Evolutionary conservation across 2,113 vertebrate species (phyloP).

Genomic region (Sakesphorus luctuosus): DNA sequence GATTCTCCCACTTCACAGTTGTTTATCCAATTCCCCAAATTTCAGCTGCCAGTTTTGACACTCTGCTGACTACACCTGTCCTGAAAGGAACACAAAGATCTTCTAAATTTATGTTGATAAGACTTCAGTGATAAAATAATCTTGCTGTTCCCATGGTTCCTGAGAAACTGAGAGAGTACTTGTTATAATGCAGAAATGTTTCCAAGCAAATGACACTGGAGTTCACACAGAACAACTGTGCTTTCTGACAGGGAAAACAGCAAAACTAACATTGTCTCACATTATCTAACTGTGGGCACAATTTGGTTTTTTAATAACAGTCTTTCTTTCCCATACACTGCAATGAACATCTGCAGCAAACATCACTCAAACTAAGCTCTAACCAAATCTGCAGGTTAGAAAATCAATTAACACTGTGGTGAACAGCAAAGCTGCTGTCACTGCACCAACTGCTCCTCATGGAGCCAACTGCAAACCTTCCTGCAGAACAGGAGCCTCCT

Average conservation of each 20-base stretch:
- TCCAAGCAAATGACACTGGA: slow-evolving; percentile 4
- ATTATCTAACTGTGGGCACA: background rate
- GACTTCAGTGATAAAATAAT: slow-evolving; percentile 36
- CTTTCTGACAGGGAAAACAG: background rate
- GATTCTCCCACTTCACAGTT: slow-evolving; percentile 39
- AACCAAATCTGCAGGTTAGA: background rate
- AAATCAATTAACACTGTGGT: background rate
- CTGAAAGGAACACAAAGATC: slow-evolving; percentile 32
- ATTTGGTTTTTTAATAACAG: background rate
- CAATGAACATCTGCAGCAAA: slow-evolving; percentile 2
- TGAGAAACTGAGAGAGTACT: slow-evolving; percentile 20
- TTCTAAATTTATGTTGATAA: slow-evolving; percentile 10
- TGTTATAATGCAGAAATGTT: slow-evolving; percentile 20
- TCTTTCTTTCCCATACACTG: background rate
- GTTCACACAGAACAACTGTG: background rate
- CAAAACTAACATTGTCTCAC: background rate
- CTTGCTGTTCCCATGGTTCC: slow-evolving; percentile 54
- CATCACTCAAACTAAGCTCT: background rate
- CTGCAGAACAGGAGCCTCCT: background rate
- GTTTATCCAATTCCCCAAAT: slow-evolving; percentile 3
- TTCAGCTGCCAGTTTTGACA: slow-evolving; percentile 45
- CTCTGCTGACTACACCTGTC: slow-evolving; percentile 51
- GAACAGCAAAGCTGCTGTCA: background rate
- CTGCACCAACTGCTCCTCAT: accelerated
- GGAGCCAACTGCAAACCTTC: background rate